phyloP scores from a whole-genome alignment of 2,113 vertebrate genomes.

The Australoheros scitulus region DNA sequence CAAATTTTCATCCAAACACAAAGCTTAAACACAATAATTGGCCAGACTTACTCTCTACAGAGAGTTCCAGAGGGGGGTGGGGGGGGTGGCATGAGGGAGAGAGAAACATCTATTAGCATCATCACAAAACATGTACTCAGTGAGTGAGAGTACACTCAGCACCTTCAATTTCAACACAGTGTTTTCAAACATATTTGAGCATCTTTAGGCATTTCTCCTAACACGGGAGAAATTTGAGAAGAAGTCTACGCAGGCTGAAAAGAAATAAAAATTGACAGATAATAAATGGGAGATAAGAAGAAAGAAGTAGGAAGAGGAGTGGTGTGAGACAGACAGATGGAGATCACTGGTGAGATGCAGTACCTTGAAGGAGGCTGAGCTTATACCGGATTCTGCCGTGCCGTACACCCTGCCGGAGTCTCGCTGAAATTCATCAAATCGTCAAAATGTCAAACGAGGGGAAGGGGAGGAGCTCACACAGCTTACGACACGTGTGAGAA shows the following conservation, averaged over 20 bases:
- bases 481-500: slow-evolving; percentile 56
- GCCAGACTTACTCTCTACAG: slow-evolving; percentile 99
- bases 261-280: slow-evolving; percentile 14
- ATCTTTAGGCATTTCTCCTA: not conserved
- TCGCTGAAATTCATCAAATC: slow-evolving; percentile 85
- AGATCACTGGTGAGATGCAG: slow-evolving; percentile 68
- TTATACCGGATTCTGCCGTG: slow-evolving; percentile 87
- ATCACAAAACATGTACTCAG: slow-evolving; percentile 13
- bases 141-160: not conserved
- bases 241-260: slow-evolving; percentile 14
- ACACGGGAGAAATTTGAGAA: not conserved
- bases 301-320: slow-evolving; percentile 31
- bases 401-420: slow-evolving; percentile 83
- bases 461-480: slow-evolving; percentile 61
- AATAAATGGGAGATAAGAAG: slow-evolving; percentile 2
- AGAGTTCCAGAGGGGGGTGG: slow-evolving; percentile 89
- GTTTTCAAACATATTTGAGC: slow-evolving; percentile 3
- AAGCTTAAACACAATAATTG: slow-evolving; percentile 45
- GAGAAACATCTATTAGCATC: slow-evolving; percentile 78
- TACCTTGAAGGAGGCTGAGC: slow-evolving; percentile 88
- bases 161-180: not conserved
- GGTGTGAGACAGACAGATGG: slow-evolving; percentile 30
- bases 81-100: slow-evolving; percentile 84
- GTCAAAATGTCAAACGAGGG: slow-evolving; percentile 72
- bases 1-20: slow-evolving; percentile 79